These are phyloP conservation scores for Nematostella vectensis DNA, from an alignment of 92 coral and sea anemone species.

Conservation along the genomic window DNA sequence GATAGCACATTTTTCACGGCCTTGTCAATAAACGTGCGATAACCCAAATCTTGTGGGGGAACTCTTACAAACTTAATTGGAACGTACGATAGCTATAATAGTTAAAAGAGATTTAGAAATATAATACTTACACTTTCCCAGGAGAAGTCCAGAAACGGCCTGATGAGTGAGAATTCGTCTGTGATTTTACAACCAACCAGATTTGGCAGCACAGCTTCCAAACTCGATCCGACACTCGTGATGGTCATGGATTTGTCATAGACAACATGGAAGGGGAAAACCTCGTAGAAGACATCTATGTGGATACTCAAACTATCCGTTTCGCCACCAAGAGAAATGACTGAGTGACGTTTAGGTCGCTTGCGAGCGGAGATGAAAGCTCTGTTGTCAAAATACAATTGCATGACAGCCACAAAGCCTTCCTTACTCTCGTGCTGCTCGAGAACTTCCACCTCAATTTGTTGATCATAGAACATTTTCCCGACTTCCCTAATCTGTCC, in stretches of 20 bases:
- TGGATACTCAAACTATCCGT: slow-evolving; percentile 52
- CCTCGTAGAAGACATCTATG: slow-evolving; percentile 79
- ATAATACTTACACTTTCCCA: slow-evolving; percentile 72
- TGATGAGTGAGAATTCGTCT: slow-evolving; percentile 43
- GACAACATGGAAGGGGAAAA: slow-evolving; percentile 79
- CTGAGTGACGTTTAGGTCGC: slow-evolving; percentile 67
- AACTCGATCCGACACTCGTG: slow-evolving; percentile 65
- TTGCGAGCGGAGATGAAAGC: slow-evolving; percentile 61
- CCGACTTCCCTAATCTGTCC: slow-evolving; percentile 88
- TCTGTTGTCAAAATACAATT: slow-evolving; percentile 56
- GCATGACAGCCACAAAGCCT: slow-evolving; percentile 55
- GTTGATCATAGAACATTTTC: slow-evolving; percentile 50
- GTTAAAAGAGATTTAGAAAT: no score
- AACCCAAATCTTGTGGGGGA: no score
- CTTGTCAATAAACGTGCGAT: no score
- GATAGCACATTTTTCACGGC: no score
- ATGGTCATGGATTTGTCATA: slow-evolving; percentile 63
- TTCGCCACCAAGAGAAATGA: slow-evolving; percentile 63
- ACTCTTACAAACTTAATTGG: no score
- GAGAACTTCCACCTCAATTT: slow-evolving; percentile 62
- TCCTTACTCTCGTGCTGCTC: slow-evolving; percentile 47
- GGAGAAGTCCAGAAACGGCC: slow-evolving; percentile 71
- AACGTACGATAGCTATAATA: no score
- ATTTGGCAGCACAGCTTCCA: slow-evolving; percentile 39
- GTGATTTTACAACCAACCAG: slow-evolving; percentile 55